A percentile compares a stretch with the other conserved stretches of the same genome.
These are phyloP conservation scores for Trachelus troglodyta DNA, from an alignment of 2,888 invertebrate genomes.

Conservation along the genomic window DNA sequence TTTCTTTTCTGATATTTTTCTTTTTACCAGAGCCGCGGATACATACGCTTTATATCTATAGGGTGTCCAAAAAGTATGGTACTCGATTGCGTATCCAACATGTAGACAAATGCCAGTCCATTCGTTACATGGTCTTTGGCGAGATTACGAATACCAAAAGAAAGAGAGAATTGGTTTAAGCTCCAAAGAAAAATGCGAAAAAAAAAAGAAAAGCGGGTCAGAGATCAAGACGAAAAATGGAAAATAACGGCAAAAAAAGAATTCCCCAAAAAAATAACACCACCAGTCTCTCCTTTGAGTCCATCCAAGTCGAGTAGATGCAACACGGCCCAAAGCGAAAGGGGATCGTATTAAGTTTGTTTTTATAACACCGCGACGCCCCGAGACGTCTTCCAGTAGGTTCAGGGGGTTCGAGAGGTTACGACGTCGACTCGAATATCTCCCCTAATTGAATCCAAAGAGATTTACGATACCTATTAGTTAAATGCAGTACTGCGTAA, in stretches of 20 bases:
- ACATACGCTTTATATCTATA: background rate
- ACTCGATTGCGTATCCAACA: background rate
- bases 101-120: background rate
- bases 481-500: background rate
- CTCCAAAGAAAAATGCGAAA: background rate
- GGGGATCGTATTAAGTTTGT: constrained; percentile 33
- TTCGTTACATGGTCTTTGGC: background rate
- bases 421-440: constrained; percentile 36
- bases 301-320: background rate
- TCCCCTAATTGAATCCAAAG: constrained; percentile 53
- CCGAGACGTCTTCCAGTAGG: constrained; percentile 15
- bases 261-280: constrained; percentile 9
- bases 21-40: constrained; percentile 1
- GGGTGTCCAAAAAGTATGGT: background rate
- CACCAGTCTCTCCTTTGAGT: constrained; percentile 17
- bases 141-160: background rate
- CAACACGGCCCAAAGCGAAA: background rate
- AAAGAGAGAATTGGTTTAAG: background rate
- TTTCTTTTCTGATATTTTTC: constrained; percentile 2
- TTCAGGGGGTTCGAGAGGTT: constrained; percentile 12
- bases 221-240: constrained; percentile 7
- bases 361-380: constrained; percentile 31
- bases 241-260: constrained; percentile 2
- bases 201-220: constrained; percentile 6
- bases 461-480: constrained; percentile 45